Base-by-base conservation (phyloP, 2,888 invertebrate species). In the Tipula helvola region DNA sequence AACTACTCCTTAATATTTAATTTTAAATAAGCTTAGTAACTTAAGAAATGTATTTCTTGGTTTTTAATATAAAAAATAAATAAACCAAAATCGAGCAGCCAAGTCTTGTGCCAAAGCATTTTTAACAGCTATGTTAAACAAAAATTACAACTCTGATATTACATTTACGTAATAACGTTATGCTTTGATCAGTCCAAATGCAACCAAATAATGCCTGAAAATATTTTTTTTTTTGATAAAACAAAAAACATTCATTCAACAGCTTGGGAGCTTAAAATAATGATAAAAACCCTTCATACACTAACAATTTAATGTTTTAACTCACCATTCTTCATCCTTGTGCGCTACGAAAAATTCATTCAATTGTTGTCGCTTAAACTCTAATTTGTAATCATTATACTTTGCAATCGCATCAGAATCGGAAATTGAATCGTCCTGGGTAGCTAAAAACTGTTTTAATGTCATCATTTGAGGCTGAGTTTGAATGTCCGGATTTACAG, bases 261-360 rank as follows among this genome's bases (percentile, higher is more conserved):
- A 84, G 5, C 5, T n/a, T 16, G 5, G n/a, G 28, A 28, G n/a
- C 16, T 16, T 39, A 7, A 16, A 84, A 84, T 16, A 39, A 71
- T 10, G 13, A 10, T 28, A 28, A 10, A 16, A 28, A 28, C 18
- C 10, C 7, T 83, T 39, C 13, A 84, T 39, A 16, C 36, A 83
- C 28, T 36, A 36, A 36, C 16, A 84, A 16, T 84, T 39, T 39
- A 39, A 28, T 28, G 0, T 52, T 28, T 86, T 16, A 47, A 87
- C 96, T 93, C 94, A 99, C 99, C 99, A 99, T 95, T 99, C 99
- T 92, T 99, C 99, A 90, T 99, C 99, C 92, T 99, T 99, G 93
- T 99, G 99, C 85, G 97, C 96, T 89, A 99, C 96, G 93, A 99
- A 99, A 93, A 99, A 99, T 91, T 99, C 98, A 92, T 98, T 98